Evolutionary conservation across 2,888 invertebrate genomes (phyloP).

Genomic region (Troides aeacus): DNA sequence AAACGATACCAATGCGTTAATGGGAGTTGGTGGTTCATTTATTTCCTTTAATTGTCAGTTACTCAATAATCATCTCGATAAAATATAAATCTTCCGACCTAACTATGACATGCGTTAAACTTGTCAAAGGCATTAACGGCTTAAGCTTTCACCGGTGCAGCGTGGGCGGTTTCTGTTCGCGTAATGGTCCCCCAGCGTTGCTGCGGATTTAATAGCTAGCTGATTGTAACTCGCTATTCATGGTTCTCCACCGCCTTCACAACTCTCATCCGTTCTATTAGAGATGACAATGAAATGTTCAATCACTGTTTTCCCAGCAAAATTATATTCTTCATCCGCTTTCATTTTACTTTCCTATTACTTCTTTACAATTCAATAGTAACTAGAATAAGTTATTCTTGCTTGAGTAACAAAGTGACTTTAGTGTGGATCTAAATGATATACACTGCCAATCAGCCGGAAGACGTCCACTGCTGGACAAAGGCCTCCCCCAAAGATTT

Average conservation of each 20-base stretch:
- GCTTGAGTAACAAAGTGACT: too few relatives aligned
- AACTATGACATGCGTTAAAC: not conserved
- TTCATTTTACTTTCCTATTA: not conserved
- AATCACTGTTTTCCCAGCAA: not conserved
- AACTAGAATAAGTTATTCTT: too few relatives aligned
- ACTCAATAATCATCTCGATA: not conserved
- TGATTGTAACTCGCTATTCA: not conserved
- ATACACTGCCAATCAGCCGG: too few relatives aligned
- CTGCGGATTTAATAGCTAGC: not conserved
- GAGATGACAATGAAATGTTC: not conserved
- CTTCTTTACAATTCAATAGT: too few relatives aligned
- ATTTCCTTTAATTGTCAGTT: too few relatives aligned
- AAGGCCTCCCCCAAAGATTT: too few relatives aligned
- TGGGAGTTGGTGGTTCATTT: too few relatives aligned
- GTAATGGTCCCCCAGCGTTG: not conserved
- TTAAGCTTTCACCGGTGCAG: slow-evolving; percentile 20
- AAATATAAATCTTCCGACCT: not conserved
- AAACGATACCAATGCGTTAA: too few relatives aligned
- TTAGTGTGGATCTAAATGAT: too few relatives aligned
- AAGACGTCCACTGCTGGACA: too few relatives aligned
- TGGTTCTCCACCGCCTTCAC: not conserved
- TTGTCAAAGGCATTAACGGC: not conserved
- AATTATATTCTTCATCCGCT: not conserved
- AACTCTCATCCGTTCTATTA: slow-evolving; percentile 4
- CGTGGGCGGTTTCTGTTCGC: slow-evolving; percentile 12